These are phyloP conservation scores for Athene cunicularia DNA, from an alignment of 2,113 vertebrate species.

Conservation along the genomic window DNA sequence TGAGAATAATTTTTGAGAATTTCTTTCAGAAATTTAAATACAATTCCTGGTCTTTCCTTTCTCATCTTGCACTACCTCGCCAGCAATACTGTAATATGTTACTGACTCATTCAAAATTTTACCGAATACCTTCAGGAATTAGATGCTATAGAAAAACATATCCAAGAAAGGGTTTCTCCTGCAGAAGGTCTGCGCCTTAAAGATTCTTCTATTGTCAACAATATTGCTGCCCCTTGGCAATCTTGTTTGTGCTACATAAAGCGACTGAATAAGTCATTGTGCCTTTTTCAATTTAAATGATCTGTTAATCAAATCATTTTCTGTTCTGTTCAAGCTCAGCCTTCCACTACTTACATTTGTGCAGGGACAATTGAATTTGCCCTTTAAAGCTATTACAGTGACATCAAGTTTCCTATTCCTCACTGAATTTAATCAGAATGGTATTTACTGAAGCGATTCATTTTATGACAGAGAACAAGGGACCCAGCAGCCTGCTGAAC, in stretches of 20 bases:
- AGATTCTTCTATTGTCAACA: neutral
- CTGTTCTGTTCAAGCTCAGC: neutral
- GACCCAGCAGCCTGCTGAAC: neutral
- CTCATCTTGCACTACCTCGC: neutral
- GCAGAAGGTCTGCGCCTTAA: neutral
- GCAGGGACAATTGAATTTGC: constrained; percentile 1
- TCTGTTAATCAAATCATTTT: constrained; percentile 7
- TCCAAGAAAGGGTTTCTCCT: neutral
- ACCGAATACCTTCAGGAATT: neutral
- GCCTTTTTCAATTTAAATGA: neutral
- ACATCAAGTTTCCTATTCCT: neutral
- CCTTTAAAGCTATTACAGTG: neutral
- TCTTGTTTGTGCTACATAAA: neutral
- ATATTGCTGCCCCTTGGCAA: neutral
- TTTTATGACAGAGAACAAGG: neutral
- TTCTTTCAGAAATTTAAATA: neutral
- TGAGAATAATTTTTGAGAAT: neutral
- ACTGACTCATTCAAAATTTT: neutral
- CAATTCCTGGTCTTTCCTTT: neutral
- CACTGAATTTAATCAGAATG: neutral
- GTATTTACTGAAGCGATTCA: neutral
- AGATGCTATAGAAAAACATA: neutral
- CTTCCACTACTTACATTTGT: neutral
- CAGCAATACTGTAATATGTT: neutral
- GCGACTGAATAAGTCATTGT: neutral